Base-by-base conservation (phyloP, 2,113 vertebrate genomes). In the Chlorocebus sabaeus region DNA sequence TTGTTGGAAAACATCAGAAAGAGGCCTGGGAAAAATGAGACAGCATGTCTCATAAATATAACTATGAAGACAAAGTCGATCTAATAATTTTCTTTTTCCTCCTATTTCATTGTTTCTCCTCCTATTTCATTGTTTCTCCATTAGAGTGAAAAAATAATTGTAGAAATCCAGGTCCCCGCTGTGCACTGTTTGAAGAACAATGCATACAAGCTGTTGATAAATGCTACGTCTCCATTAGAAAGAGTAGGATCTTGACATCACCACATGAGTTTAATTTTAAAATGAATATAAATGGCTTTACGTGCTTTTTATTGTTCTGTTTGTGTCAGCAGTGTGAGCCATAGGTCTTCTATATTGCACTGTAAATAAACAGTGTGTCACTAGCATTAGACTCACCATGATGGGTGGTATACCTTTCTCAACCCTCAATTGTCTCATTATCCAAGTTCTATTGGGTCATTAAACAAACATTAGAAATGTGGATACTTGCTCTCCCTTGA, bases 381-480 rank as follows among this genome's bases (percentile, higher is more conserved):
- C n/a, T 1, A 45, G 48, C n/a, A 0, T 14, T 93, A 52, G 45
- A 50, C 76, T 97, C 76, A 32, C 17, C 10, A 4, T 57, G 90
- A 94, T 89, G 73, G 87, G 35, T 2, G 32, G 59, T n/a, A 5
- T 50, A 86, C 93, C 2, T 85, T 45, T 61, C 3, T 59, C 45
- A 95, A 38, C 52, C 30, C 85, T 91, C 50, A 86, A 6, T 64
- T 89, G 86, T n/a, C 23, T 98, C 20, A 59, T 91, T 97, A 83
- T 25, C 93, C 30, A 96, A 95, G 75, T 93, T 92, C 48, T 96
- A 50, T 50, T 84, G 20, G 0, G 0, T 20, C 95, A 90, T 97
- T 98, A 94, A 97, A 91, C 68, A 94, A 95, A 96, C 75, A 89
- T 72, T 86, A 80, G 59, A 79, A 95, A 97, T 93, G 73, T 92